These are phyloP conservation scores for Hirudinaria manillensis DNA, from an alignment of 2,888 invertebrate species.

Conservation along the genomic window DNA sequence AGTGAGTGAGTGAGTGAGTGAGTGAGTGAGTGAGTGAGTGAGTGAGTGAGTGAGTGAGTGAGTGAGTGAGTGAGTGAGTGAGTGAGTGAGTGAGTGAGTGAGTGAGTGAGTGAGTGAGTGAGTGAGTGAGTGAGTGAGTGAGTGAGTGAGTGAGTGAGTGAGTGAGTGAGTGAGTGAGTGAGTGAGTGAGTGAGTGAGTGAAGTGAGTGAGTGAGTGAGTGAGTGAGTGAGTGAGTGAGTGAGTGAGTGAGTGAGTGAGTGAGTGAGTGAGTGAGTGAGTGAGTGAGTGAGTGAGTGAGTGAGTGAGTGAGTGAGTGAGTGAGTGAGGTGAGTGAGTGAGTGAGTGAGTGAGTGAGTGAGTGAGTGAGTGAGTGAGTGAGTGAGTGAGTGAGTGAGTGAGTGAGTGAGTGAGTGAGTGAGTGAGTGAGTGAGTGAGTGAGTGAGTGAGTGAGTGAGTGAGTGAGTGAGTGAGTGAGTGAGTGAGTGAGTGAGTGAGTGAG, in stretches of 20 bases:
- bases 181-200: constrained; percentile 28
- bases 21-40: constrained; percentile 21
- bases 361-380: constrained; percentile 33
- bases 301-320: constrained; percentile 32
- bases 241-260: constrained; percentile 32
- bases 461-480: constrained; percentile 4
- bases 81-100: constrained; percentile 26
- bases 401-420: constrained; percentile 34
- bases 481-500: constrained; percentile 7
- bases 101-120: constrained; percentile 5
- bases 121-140: neutral
- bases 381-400: constrained; percentile 34
- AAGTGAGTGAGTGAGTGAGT: constrained; percentile 21
- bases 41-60: constrained; percentile 28
- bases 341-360: constrained; percentile 33
- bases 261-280: constrained; percentile 33
- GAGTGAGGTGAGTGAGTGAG: no score
- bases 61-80: constrained; percentile 27
- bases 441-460: constrained; percentile 24
- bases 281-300: constrained; percentile 32
- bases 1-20: no score
- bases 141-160: neutral
- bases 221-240: constrained; percentile 32
- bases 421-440: constrained; percentile 30
- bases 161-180: constrained; percentile 23